phyloP scores from a whole-genome alignment of 2,888 invertebrate species.

The Yponomeuta malinellus region DNA sequence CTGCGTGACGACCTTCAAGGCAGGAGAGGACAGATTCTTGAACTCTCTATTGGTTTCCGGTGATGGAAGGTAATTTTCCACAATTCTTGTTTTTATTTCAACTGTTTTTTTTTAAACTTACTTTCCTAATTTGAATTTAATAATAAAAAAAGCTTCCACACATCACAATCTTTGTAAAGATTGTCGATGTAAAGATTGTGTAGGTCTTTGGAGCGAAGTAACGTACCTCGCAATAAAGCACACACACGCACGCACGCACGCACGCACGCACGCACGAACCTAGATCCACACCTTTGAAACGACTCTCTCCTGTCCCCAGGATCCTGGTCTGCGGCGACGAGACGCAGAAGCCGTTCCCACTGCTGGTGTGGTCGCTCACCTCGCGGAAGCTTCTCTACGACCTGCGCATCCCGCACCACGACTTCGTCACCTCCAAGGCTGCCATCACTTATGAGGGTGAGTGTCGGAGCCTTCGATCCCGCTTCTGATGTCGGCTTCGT shows the following conservation, averaged over 20 bases:
- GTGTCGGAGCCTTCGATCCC: neutral
- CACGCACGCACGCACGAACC: too few relatives aligned
- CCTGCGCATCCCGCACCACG: conserved; percentile 91
- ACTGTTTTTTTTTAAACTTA: too few relatives aligned
- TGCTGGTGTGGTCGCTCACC: conserved; percentile 91
- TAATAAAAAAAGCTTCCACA: too few relatives aligned
- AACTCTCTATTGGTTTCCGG: conserved; percentile 91
- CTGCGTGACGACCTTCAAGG: conserved; percentile 91
- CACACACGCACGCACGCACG: too few relatives aligned
- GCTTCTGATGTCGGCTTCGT: neutral
- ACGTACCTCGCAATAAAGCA: too few relatives aligned
- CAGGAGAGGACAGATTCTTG: conserved; percentile 92
- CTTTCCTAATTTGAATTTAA: too few relatives aligned
- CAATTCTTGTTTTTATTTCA: neutral
- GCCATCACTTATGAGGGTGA: conserved; percentile 89
- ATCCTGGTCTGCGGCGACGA: conserved; percentile 93
- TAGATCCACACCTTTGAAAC: too few relatives aligned
- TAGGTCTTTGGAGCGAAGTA: too few relatives aligned
- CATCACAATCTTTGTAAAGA: too few relatives aligned
- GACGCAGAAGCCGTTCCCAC: conserved; percentile 92
- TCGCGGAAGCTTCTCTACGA: conserved; percentile 90
- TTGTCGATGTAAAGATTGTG: too few relatives aligned
- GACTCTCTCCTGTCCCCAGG: conserved; percentile 45
- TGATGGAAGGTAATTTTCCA: conserved; percentile 81
- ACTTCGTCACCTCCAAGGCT: conserved; percentile 88